A percentile compares a stretch with the other conserved stretches of the same genome.
Conservation (phyloP, 2,888 invertebrate species). For the Dromius quadrimaculatus region DNA sequence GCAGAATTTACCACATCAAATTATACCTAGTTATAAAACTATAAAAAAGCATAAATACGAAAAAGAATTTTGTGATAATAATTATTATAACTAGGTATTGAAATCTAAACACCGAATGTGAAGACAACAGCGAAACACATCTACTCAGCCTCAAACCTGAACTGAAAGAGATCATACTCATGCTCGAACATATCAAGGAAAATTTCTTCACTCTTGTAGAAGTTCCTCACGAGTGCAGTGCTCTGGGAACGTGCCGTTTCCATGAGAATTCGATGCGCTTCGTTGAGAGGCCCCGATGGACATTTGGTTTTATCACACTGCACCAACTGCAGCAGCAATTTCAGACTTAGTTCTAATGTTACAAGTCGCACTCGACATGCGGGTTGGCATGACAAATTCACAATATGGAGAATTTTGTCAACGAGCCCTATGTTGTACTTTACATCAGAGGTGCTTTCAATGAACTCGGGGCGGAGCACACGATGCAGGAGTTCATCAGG, state of each 20-base stretch:
- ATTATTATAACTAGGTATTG: neutral
- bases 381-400: conserved; percentile 88
- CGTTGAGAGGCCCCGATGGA: conserved; percentile 62
- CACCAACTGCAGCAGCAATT: conserved; percentile 80
- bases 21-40: conserved; percentile 1
- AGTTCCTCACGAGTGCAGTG: conserved; percentile 87
- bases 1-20: conserved; percentile 17
- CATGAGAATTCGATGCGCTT: conserved; percentile 76
- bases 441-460: conserved; percentile 7
- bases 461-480: conserved; percentile 73
- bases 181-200: conserved; percentile 99
- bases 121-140: conserved; percentile 41
- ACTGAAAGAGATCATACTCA: conserved; percentile 72
- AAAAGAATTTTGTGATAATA: neutral
- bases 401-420: conserved; percentile 85
- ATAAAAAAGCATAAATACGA: neutral
- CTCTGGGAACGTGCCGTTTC: conserved; percentile 84
- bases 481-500: conserved; percentile 85
- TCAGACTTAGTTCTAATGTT: conserved; percentile 89
- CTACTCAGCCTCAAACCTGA: conserved; percentile 56
- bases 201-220: conserved; percentile 97
- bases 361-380: conserved; percentile 91
- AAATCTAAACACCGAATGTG: neutral
- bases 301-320: conserved; percentile 54
- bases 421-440: conserved; percentile 84